Base-by-base conservation (phyloP, 35 echinoderm and acorn worm genomes). In the Lytechinus variegatus region DNA sequence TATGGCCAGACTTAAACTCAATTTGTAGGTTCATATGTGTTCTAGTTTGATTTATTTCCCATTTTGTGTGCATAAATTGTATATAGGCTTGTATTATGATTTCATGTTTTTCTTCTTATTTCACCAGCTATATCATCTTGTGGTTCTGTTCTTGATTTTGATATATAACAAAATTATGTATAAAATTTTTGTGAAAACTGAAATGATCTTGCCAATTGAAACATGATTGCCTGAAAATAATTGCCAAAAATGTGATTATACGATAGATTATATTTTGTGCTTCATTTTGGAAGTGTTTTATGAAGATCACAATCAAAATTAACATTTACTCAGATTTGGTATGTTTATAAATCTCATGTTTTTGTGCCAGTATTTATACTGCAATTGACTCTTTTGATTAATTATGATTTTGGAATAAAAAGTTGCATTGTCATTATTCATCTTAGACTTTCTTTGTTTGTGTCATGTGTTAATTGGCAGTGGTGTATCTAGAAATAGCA, bases 131-230 rank as follows among this genome's bases (percentile, higher is more conserved):
- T 58, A 58, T 58, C 2, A 58, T 58, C 5, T 58, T 58, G 56
- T 10, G 61, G 61, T 21, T 24, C 14, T 71, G 61, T 71, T 71
- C 24, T 58, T 11, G 56, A 58, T 58, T 58, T 13, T 13, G 9
- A 58, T 58, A 13, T 58, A 13, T 58, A 58, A 58, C 56, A 16
- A 58, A 71, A 24, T 71, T 13, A 71, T 71, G 61, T 71, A 13
- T 21, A 16, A 71, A 13, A 21, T 21, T 24, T 58, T 7, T 79
- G 19, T 79, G 6, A 79, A 27, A 79, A 27, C 19, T 79, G 14
- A 79, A 79, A 79, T 79, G 66, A 79, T n/a, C 66, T 79, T 79
- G 66, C 66, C 66, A 79, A 79, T n/a, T 24, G n/a, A n/a, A 44
- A 79, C n/a, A 79, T 24, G 16, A 79, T 79, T 79, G 66, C 66